These are phyloP conservation scores for Lithophane semibrunnea DNA, from an alignment of 2,888 invertebrate species.

Conservation along the genomic window DNA sequence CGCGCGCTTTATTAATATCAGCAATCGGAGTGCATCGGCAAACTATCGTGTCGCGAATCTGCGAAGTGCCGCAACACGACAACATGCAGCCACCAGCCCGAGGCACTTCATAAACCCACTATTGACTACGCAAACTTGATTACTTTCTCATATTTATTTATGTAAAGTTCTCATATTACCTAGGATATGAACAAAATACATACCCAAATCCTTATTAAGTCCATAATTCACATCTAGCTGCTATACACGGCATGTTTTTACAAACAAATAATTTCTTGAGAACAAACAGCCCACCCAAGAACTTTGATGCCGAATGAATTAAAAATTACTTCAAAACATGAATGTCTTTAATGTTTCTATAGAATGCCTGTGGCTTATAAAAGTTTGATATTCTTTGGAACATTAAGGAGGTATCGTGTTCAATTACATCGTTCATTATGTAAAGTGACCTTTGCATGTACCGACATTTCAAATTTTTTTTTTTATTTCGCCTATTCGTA, in stretches of 20 bases:
- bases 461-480: constrained; percentile 23
- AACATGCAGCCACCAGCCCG: constrained; percentile 61
- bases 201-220: neutral
- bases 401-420: constrained; percentile 28
- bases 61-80: constrained; percentile 43
- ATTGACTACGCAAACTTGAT: constrained; percentile 49
- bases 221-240: constrained; percentile 3
- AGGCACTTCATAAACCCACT: constrained; percentile 66
- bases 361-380: constrained; percentile 26
- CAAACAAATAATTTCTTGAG: constrained; percentile 20
- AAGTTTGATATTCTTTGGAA: constrained; percentile 38
- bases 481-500: constrained; percentile 42
- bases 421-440: constrained; percentile 39
- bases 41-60: constrained; percentile 62
- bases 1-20: constrained; percentile 81
- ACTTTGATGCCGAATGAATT: constrained; percentile 39
- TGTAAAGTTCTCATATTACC: neutral
- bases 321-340: constrained; percentile 48
- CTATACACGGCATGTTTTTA: neutral
- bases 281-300: constrained; percentile 25
- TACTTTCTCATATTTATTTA: constrained; percentile 26
- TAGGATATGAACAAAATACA: neutral
- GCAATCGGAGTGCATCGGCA: constrained; percentile 72
- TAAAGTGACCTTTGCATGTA: constrained; percentile 33
- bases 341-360: constrained; percentile 29